phyloP scores from a whole-genome alignment of 2,113 vertebrate genomes.

The Cranoglanis bouderius region DNA sequence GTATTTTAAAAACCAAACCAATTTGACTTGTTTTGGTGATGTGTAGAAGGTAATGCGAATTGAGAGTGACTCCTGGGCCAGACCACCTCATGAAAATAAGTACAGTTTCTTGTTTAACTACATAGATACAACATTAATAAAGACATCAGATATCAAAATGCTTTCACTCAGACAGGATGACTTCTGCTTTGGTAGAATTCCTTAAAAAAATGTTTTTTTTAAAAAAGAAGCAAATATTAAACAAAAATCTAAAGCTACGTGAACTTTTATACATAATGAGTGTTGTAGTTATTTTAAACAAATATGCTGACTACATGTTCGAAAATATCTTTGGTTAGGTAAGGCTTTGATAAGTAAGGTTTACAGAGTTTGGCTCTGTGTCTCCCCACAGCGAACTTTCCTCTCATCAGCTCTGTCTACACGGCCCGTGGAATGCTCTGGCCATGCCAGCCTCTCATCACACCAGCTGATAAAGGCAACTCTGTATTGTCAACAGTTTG shows the following conservation, averaged over 20 bases:
- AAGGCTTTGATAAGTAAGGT: neutral
- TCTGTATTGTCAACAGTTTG: neutral
- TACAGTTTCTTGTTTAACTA: neutral
- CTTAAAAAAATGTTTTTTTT: no score
- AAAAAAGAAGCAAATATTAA: neutral
- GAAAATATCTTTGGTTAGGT: neutral
- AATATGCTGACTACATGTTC: neutral
- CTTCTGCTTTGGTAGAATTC: neutral
- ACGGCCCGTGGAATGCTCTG: slow-evolving; percentile 12
- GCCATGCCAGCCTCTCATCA: slow-evolving; percentile 1
- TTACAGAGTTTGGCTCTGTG: neutral
- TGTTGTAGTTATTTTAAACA: neutral
- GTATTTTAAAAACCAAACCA: neutral
- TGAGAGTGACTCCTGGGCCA: neutral
- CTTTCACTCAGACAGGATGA: neutral
- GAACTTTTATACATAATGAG: neutral
- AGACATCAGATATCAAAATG: neutral
- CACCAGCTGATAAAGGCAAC: neutral
- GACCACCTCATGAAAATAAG: neutral
- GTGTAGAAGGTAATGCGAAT: neutral
- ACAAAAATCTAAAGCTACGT: neutral
- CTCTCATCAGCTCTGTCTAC: neutral
- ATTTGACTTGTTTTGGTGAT: neutral
- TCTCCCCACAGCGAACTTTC: neutral
- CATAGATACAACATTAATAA: neutral